A percentile compares a stretch with the other conserved stretches of the same genome.
Evolutionary conservation across 2,888 invertebrate genomes (phyloP).

Genomic region (Oasisia sp.): DNA sequence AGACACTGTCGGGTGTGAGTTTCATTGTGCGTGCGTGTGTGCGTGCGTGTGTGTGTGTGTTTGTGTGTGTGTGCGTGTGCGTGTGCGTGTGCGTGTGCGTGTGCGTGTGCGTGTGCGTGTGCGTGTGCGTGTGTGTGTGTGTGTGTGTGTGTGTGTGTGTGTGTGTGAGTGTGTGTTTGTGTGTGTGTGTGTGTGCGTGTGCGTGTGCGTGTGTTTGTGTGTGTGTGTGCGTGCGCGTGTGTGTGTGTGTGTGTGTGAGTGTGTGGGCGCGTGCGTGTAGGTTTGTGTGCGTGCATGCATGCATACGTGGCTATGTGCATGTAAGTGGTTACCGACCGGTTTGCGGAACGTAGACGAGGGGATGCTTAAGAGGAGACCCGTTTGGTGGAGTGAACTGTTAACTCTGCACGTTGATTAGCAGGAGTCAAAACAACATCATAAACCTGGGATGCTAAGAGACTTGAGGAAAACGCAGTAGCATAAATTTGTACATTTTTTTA

Average conservation of each 20-base stretch:
- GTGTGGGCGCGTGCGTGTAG: constrained; percentile 23
- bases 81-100: background rate
- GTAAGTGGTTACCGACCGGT: too few species aligned
- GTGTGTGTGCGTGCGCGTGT: background rate
- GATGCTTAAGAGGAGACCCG: too few species aligned
- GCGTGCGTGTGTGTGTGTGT: constrained; percentile 27
- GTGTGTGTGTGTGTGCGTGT: constrained; percentile 27
- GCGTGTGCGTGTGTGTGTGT: too few species aligned
- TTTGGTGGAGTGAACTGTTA: too few species aligned
- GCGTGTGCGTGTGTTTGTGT: background rate
- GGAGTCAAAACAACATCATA: background rate
- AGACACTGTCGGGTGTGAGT: too few species aligned
- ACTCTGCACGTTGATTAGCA: background rate
- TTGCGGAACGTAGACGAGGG: background rate
- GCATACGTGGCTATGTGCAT: background rate
- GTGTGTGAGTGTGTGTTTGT: constrained; percentile 27
- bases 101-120: background rate
- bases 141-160: background rate
- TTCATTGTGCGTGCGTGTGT: constrained; percentile 21
- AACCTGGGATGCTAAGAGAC: background rate
- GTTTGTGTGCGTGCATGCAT: constrained; percentile 14
- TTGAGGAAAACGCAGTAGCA: background rate
- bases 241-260: constrained; percentile 27
- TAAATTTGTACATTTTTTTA: background rate
- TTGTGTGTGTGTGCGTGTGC: constrained; percentile 23